Percentiles rank a stretch among this genome's conserved stretches.
Conservation (phyloP, 2,113 vertebrate genomes). For the Eretmochelys imbricata region DNA sequence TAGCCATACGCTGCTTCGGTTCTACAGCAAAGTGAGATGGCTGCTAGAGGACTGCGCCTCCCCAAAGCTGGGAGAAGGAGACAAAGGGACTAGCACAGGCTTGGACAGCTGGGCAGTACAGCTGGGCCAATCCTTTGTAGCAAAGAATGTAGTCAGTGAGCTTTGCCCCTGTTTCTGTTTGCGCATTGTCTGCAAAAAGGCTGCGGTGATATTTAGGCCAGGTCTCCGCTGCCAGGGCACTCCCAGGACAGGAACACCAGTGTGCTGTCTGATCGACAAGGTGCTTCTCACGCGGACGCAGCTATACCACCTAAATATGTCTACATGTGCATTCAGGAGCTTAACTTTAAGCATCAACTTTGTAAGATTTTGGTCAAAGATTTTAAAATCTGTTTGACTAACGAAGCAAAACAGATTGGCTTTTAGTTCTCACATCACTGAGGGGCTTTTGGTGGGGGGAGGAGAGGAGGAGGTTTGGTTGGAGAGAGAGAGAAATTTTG, state of each 20-base stretch:
- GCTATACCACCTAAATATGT: neutral
- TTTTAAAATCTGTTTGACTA: neutral
- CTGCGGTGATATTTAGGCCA: neutral
- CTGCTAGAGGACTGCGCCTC: neutral
- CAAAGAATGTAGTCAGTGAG: neutral
- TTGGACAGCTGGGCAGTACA: neutral
- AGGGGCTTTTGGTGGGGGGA: rapidly evolving
- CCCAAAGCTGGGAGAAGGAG: neutral
- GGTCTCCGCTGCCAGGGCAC: neutral
- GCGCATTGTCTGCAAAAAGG: neutral
- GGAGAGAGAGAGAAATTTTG: neutral
- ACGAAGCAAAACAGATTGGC: neutral
- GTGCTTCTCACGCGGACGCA: rapidly evolving
- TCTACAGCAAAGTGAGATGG: neutral
- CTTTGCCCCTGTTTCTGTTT: neutral
- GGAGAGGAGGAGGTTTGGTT: neutral
- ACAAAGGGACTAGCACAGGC: neutral
- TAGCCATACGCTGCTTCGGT: neutral
- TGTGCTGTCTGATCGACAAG: neutral
- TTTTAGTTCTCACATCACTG: neutral
- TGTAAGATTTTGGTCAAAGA: neutral
- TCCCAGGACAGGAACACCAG: neutral
- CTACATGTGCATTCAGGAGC: neutral
- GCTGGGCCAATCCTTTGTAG: neutral
- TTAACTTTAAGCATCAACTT: neutral